These are phyloP conservation scores for Diorhabda elongata DNA, from an alignment of 1,140 invertebrate genomes.

Conservation along the genomic window DNA sequence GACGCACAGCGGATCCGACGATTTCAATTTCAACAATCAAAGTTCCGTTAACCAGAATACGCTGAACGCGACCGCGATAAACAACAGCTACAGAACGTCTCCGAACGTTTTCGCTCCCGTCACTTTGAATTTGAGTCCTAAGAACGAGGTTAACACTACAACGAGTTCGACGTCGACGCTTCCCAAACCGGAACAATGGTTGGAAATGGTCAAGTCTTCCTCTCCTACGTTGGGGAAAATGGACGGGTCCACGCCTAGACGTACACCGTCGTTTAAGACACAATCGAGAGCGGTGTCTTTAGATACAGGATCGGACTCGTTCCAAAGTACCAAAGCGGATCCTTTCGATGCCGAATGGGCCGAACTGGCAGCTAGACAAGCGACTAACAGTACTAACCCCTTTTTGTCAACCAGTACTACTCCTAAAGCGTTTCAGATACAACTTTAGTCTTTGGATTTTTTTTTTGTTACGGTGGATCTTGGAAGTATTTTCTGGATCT, in stretches of 20 bases:
- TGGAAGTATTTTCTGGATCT: not conserved
- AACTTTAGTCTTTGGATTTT: slow-evolving; percentile 51
- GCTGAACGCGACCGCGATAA: slow-evolving; percentile 41
- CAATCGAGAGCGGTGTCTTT: slow-evolving; percentile 60
- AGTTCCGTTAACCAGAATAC: slow-evolving; percentile 55
- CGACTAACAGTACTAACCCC: slow-evolving; percentile 50
- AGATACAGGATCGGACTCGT: slow-evolving; percentile 50
- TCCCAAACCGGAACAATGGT: slow-evolving; percentile 73
- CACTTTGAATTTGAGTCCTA: slow-evolving; percentile 47
- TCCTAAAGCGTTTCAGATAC: slow-evolving; percentile 62
- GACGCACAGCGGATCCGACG: slow-evolving; percentile 65
- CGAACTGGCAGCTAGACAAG: slow-evolving; percentile 47
- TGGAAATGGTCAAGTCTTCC: slow-evolving; percentile 61
- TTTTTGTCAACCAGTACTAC: slow-evolving; percentile 52
- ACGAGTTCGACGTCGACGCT: slow-evolving; percentile 46
- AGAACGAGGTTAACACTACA: slow-evolving; percentile 31
- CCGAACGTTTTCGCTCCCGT: slow-evolving; percentile 42
- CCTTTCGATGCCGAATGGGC: slow-evolving; percentile 88
- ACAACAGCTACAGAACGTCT: slow-evolving; percentile 37
- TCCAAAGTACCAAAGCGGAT: slow-evolving; percentile 52
- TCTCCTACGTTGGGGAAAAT: slow-evolving; percentile 43
- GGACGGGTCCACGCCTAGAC: slow-evolving; percentile 47
- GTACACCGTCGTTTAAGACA: slow-evolving; percentile 53
- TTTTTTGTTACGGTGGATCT: slow-evolving; percentile 7
- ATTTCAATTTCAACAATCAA: slow-evolving; percentile 54